A percentile compares a stretch with the other conserved stretches of the same genome.
These are phyloP conservation scores for Drosophila murphyi DNA, from an alignment of 1,140 invertebrate genomes.

Conservation along the genomic window DNA sequence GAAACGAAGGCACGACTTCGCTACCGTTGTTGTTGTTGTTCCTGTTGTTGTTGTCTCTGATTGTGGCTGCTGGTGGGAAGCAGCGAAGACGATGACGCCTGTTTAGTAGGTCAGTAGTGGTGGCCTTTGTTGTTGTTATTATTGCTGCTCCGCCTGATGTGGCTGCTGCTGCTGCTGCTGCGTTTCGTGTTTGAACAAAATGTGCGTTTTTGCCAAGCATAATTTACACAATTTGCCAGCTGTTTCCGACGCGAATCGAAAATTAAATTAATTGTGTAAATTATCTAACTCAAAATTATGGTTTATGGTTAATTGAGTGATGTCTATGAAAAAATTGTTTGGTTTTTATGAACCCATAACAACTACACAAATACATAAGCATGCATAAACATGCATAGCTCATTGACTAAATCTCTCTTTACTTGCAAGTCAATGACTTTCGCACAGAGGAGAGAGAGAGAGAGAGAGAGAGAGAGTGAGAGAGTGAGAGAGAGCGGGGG, in stretches of 20 bases:
- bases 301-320: neutral
- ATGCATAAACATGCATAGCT: neutral
- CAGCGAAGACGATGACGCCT: constrained; percentile 44
- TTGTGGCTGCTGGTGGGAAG: constrained; percentile 47
- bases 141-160: constrained; percentile 35
- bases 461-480: neutral
- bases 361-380: neutral
- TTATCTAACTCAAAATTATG: neutral
- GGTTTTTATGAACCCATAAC: no score
- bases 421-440: neutral
- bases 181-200: constrained; percentile 45
- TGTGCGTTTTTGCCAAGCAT: constrained; percentile 13
- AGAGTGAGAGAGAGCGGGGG: neutral
- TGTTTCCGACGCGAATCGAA: constrained; percentile 1
- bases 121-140: constrained; percentile 63
- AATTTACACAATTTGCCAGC: constrained; percentile 12
- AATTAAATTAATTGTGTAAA: neutral
- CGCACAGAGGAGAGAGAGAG: neutral
- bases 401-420: neutral
- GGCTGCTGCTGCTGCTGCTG: constrained; percentile 21
- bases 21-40: constrained; percentile 6
- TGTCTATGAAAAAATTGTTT: no score
- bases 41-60: constrained; percentile 25
- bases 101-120: constrained; percentile 84
- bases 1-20: constrained; percentile 47